Percentiles rank a stretch among this genome's conserved stretches.
These are phyloP conservation scores for Chrysolina americana DNA, from an alignment of 2,888 invertebrate species.

Conservation along the genomic window DNA sequence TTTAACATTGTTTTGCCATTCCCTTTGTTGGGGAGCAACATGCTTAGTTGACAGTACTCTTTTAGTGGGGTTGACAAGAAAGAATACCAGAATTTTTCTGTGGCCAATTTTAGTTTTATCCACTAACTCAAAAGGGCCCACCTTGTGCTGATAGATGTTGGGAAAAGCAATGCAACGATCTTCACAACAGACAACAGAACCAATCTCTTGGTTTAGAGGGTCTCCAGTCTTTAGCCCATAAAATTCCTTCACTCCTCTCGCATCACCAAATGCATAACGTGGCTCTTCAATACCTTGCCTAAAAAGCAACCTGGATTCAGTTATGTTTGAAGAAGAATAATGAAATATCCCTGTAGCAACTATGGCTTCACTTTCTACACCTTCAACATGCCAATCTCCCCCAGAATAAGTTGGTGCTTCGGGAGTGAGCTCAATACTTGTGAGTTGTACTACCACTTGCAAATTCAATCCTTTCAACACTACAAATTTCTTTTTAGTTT, in stretches of 20 bases:
- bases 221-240: background rate
- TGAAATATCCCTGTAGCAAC: constrained; percentile 3
- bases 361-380: constrained; percentile 1
- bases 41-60: constrained; percentile 2
- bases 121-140: background rate
- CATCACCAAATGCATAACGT: background rate
- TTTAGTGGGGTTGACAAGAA: background rate
- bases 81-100: constrained; percentile 6
- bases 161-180: background rate
- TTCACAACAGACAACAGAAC: background rate
- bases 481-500: background rate
- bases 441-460: constrained; percentile 1
- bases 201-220: background rate
- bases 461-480: background rate
- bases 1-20: background rate
- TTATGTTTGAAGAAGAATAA: background rate
- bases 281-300: background rate
- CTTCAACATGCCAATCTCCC: constrained; percentile 3
- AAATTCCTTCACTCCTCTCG: background rate
- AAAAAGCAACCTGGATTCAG: constrained; percentile 7
- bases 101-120: background rate
- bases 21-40: background rate
- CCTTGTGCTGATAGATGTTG: background rate
- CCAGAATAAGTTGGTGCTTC: constrained; percentile 3
- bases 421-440: constrained; percentile 3